These are phyloP conservation scores for Epizoanthus fatuus DNA, from an alignment of 92 coral and sea anemone species.

Conservation along the genomic window DNA sequence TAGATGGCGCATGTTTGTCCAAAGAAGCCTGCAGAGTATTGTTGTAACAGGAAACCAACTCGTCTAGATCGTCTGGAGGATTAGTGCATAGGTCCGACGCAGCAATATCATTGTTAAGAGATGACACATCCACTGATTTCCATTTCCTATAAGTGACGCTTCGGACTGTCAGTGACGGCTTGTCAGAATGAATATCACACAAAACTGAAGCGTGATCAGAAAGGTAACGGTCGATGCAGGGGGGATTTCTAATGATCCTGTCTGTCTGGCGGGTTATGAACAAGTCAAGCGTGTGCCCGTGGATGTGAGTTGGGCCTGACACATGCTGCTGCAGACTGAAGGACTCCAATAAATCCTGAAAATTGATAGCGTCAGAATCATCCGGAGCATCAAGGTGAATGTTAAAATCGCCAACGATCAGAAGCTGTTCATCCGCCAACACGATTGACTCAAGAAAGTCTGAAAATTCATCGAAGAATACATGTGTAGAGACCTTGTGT, in stretches of 20 bases:
- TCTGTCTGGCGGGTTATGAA: constrained; percentile 29
- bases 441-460: constrained; percentile 3
- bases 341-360: constrained; percentile 3
- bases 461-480: background rate
- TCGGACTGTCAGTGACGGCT: background rate
- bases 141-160: background rate
- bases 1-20: constrained; percentile 41
- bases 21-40: constrained; percentile 15
- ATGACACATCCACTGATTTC: too few species aligned
- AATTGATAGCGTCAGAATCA: constrained; percentile 4
- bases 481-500: background rate
- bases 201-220: background rate
- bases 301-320: constrained; percentile 5
- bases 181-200: background rate
- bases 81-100: background rate
- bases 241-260: constrained; percentile 1
- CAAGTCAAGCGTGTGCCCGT: constrained; percentile 27
- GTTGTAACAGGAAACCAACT: constrained; percentile 16
- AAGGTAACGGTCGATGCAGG: constrained; percentile 21
- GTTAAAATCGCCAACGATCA: constrained; percentile 9
- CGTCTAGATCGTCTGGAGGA: constrained; percentile 28
- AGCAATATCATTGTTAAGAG: constrained; percentile 9
- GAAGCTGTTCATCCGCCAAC: background rate
- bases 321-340: constrained; percentile 5
- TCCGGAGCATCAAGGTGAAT: background rate